Base-by-base conservation (phyloP, 2,797 vertebrate genomes). In the Eutrigla gurnardus region DNA sequence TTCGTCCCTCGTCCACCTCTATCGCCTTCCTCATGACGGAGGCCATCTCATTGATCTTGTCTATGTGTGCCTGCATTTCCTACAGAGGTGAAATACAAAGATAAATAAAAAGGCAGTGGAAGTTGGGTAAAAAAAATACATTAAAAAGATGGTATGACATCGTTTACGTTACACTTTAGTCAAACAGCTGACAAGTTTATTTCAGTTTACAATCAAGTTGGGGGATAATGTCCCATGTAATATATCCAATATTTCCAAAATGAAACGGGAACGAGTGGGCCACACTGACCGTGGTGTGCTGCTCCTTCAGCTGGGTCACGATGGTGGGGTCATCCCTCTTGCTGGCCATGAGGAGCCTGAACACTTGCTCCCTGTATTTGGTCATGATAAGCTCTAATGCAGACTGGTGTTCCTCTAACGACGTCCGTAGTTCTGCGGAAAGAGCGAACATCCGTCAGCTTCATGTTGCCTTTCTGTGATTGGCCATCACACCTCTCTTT, bases 341-440 rank as follows among this genome's bases (percentile, higher is more conserved):
- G 92, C 97, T 98, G 0, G 97, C 95, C 97, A 98, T 98, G 11
- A 99, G 94, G 59, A 99, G 86, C 79, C 98, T 93, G 73, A 99
- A 99, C 89, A 99, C 97, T 87, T 99, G 98, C 78, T 99, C 98
- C 77, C 98, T 96, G 88, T 99, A 99, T 88, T 99, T 99, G 93
- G 95, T 99, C 98, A 99, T 99, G 77, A 99, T 99, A 71, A 99
- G 96, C 75, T 99, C 98, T 91, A 99, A 91, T 4, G 98, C 98
- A 33, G 98, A 99, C 89, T 99, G 98, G 84, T 99, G 98, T 85
- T 99, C 98, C 81, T 99, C 97, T n/a, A 99, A 88, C 5, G 98
- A 99, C 0, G 96, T 96, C 39, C 96, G 95, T 7, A 99, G 89
- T 82, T 99, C 98, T 99, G 86, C 46, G 69, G 55, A 25, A 55